Base-by-base conservation (phyloP, 2,797 vertebrate genomes). In the Iguana delicatissima region DNA sequence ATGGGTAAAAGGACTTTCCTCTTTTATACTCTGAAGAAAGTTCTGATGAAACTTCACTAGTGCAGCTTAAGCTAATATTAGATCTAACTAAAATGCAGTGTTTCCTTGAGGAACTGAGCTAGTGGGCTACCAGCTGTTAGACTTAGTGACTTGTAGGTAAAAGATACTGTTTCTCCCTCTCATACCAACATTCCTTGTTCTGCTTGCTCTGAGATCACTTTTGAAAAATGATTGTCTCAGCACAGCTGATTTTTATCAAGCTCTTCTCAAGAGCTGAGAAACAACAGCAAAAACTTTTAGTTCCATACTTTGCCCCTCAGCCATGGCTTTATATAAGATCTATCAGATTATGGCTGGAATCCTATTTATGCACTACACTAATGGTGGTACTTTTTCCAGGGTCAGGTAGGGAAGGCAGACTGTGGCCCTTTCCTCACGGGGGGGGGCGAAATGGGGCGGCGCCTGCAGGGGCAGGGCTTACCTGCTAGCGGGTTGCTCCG, bases 21-120 rank as follows among this genome's bases (percentile, higher is more conserved):
- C 50, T 32, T 74, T 76, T 90, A 42, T 35, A 18, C 38, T 26
- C 89, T 89, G 80, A 86, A 90, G 79, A 91, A 92, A 93, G 91
- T 94, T 77, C 77, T 82, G 90, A 38, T 82, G 87, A 92, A 94
- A 89, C 84, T n/a, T 67, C 93, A 88, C 64, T 57, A 80, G 62
- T 93, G 80, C 32, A 86, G n/a, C 81, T 84, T 79, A 92, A 86
- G 42, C 24, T 91, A 87, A 93, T 93, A 94, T 80, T 92, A 88
- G 87, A 88, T 91, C 86, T 91, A 90, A 94, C 84, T 88, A 81
- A 67, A 93, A 93, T 89, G 83, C 2, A 42, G 46, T 89, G 90
- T 94, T 91, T 83, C 77, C 32, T 59, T 85, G 57, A 84, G 90
- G 86, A 18, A 82, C 7, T 57, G 22, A 57, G 1, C 22, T 46